phyloP scores from a whole-genome alignment of 1,140 invertebrate genomes.

The Acromyrmex heyeri region DNA sequence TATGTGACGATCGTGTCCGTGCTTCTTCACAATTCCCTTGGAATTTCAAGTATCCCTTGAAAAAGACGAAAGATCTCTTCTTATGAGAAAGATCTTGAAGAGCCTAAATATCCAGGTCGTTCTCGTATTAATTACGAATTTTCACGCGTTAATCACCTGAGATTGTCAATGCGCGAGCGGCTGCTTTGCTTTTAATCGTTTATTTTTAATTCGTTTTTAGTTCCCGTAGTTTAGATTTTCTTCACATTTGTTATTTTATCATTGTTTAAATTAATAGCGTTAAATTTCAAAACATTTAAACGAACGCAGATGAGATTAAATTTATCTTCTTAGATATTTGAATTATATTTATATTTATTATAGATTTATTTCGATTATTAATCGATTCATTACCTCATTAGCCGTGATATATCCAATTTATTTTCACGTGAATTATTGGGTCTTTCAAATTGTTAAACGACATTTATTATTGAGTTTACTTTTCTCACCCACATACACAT shows the following conservation, averaged over 20 bases:
- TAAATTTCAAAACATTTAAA: neutral
- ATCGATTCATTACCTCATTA: neutral
- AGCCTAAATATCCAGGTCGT: neutral
- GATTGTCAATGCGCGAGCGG: neutral
- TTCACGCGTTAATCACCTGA: slow-evolving; percentile 16
- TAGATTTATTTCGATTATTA: neutral
- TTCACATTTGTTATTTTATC: neutral
- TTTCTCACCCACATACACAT: neutral
- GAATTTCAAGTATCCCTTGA: neutral
- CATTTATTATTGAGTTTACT: neutral
- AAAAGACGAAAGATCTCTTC: neutral
- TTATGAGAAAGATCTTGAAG: neutral
- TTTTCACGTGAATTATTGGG: neutral
- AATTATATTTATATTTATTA: neutral
- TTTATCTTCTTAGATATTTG: neutral
- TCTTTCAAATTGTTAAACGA: neutral
- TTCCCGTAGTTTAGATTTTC: too few relatives aligned
- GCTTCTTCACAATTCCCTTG: neutral
- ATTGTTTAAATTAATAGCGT: neutral
- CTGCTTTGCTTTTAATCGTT: neutral
- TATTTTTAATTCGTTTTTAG: neutral
- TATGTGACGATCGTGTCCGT: slow-evolving; percentile 43
- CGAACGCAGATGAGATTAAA: neutral
- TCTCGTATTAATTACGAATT: slow-evolving; percentile 1
- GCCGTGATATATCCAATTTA: neutral